Conservation (phyloP, 53 echinoderm and acorn worm genomes). For the Luidia sarsii region DNA sequence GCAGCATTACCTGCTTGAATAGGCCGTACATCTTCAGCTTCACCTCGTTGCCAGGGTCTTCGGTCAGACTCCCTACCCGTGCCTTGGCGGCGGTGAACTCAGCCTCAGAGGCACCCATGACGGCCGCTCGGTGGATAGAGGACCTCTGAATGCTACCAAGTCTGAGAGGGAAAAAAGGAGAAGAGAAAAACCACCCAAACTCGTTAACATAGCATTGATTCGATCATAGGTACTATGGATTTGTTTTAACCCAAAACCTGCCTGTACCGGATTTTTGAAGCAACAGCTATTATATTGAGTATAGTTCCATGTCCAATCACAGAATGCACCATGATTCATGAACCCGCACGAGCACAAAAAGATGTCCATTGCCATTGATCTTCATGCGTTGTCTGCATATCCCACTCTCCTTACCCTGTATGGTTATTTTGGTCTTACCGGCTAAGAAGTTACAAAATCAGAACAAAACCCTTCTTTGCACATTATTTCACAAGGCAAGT, state of each 20-base stretch:
- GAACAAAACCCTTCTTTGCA: too few species aligned
- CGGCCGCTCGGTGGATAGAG: constrained; percentile 27
- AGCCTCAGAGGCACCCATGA: constrained; percentile 60
- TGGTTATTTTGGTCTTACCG: too few species aligned
- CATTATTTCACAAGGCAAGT: too few species aligned
- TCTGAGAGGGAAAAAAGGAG: neutral
- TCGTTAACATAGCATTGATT: neutral
- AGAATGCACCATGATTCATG: neutral
- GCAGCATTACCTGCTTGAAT: constrained; percentile 95
- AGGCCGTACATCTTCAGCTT: constrained; percentile 93
- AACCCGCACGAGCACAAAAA: neutral
- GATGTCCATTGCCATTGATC: too few species aligned
- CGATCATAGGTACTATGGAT: neutral
- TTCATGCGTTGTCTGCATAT: too few species aligned
- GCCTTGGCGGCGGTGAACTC: constrained; percentile 82
- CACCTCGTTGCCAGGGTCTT: constrained; percentile 92
- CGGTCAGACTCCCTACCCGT: constrained; percentile 68
- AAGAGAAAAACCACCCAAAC: neutral
- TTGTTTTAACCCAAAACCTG: neutral
- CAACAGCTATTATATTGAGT: too few species aligned
- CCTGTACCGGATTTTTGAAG: too few species aligned
- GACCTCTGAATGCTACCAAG: neutral
- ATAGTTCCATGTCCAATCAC: neutral
- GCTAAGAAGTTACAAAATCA: too few species aligned
- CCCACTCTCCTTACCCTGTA: too few species aligned